These are phyloP conservation scores for Enteromius fasciolatus DNA, from an alignment of 2,797 vertebrate species.

Conservation along the genomic window DNA sequence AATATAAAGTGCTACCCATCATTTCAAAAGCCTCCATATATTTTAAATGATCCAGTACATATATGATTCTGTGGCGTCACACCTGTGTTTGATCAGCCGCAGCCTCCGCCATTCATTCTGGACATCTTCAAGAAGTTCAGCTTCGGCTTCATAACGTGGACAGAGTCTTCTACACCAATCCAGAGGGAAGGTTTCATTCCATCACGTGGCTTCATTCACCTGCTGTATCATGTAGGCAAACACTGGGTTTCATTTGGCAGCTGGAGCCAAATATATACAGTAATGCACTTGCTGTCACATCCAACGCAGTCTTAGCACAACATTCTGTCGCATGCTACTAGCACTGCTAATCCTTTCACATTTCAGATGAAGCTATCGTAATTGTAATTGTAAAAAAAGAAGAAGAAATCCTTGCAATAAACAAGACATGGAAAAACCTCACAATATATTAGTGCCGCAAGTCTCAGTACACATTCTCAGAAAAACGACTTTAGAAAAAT, in stretches of 20 bases:
- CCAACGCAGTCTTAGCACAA: constrained; percentile 62
- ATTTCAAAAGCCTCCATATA: neutral
- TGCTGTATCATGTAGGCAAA: constrained; percentile 57
- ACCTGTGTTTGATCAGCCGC: constrained; percentile 66
- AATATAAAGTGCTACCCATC: neutral
- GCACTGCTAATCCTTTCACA: constrained; percentile 46
- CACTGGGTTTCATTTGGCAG: constrained; percentile 72
- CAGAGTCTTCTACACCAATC: constrained; percentile 37
- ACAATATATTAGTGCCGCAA: constrained; percentile 73
- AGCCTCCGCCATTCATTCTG: constrained; percentile 58
- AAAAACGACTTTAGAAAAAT: constrained; percentile 62
- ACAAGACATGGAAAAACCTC: constrained; percentile 64
- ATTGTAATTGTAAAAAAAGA: constrained; percentile 56
- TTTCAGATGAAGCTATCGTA: constrained; percentile 32
- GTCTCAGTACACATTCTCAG: constrained; percentile 34
- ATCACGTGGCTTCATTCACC: constrained; percentile 40
- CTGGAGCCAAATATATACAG: constrained; percentile 61
- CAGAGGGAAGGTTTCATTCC: constrained; percentile 39
- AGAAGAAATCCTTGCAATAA: constrained; percentile 60
- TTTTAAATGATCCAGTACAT: too few relatives aligned
- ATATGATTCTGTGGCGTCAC: constrained; percentile 47
- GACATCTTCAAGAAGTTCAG: constrained; percentile 35
- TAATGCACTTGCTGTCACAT: constrained; percentile 80
- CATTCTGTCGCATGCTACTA: constrained; percentile 61
- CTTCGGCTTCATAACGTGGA: constrained; percentile 62